Conservation (phyloP, 35 echinoderm and acorn worm genomes). For the Ptychodera flava region DNA sequence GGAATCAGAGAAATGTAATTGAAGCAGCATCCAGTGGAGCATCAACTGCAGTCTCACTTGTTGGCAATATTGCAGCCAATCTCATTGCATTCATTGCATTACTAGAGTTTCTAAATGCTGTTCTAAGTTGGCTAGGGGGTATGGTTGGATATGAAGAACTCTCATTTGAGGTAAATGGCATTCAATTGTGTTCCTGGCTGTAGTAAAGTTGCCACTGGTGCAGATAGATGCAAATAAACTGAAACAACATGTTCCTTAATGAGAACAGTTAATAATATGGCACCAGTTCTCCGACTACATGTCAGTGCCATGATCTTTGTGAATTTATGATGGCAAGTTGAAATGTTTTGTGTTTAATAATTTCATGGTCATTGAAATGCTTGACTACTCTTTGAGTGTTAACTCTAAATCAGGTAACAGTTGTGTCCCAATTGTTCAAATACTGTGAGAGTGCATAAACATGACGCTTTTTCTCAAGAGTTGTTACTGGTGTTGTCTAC, state of each 20-base stretch:
- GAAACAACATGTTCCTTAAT: no score
- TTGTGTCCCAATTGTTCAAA: conserved; percentile 50
- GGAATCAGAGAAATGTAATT: conserved; percentile 80
- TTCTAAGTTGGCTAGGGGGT: conserved; percentile 64
- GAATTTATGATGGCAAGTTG: no score
- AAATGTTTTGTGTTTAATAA: no score
- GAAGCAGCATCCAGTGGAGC: conserved; percentile 87
- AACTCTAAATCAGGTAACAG: no score
- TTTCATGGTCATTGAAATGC: no score
- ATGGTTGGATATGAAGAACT: conserved; percentile 43
- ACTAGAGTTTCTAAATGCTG: conserved; percentile 59
- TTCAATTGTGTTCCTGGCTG: no score
- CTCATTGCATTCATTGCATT: conserved; percentile 85
- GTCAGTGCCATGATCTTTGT: no score
- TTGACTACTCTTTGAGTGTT: no score
- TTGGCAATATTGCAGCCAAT: conserved; percentile 78
- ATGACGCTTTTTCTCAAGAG: conserved; percentile 26
- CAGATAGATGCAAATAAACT: no score
- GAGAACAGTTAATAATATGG: no score
- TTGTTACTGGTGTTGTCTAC: conserved; percentile 49
- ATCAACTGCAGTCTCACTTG: conserved; percentile 64
- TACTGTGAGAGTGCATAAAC: conserved; percentile 54
- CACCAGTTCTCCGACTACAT: no score
- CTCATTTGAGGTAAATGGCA: conserved; percentile 67
- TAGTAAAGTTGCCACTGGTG: no score